A percentile compares a stretch with the other conserved stretches of the same genome.
phyloP scores from a whole-genome alignment of 2,888 invertebrate species.

The Empis livida region DNA sequence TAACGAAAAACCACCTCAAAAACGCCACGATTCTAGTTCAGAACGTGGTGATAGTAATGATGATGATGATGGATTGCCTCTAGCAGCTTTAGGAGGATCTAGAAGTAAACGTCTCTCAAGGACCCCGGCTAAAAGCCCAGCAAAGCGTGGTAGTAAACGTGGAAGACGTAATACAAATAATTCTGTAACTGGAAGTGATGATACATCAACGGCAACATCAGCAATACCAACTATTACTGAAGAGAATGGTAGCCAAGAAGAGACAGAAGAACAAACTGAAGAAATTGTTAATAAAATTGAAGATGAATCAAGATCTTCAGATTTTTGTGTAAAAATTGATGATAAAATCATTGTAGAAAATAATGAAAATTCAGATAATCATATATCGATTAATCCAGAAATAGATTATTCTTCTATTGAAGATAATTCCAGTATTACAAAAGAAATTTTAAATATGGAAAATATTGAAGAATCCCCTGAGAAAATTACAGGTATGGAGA shows the following conservation, averaged over 20 bases:
- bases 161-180: background rate
- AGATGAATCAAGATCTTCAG: constrained; percentile 5
- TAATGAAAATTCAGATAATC: constrained; percentile 5
- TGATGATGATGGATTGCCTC: no score
- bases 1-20: constrained; percentile 8
- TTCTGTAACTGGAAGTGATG: constrained; percentile 7
- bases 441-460: constrained; percentile 8
- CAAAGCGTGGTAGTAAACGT: no score
- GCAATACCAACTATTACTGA: constrained; percentile 19
- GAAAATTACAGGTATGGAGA: background rate
- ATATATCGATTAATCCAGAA: constrained; percentile 4
- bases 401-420: constrained; percentile 3
- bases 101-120: constrained; percentile 17
- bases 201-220: constrained; percentile 18
- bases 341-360: background rate
- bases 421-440: constrained; percentile 8
- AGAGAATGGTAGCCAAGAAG: constrained; percentile 11
- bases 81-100: constrained; percentile 4
- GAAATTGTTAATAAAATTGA: background rate
- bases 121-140: constrained; percentile 2
- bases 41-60: constrained; percentile 29
- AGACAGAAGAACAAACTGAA: background rate
- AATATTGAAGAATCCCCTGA: constrained; percentile 8
- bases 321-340: background rate
- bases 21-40: constrained; percentile 11